A percentile compares a stretch with the other conserved stretches of the same genome.
Conservation (phyloP, 2,888 invertebrate species). For the Athalia circularis region DNA sequence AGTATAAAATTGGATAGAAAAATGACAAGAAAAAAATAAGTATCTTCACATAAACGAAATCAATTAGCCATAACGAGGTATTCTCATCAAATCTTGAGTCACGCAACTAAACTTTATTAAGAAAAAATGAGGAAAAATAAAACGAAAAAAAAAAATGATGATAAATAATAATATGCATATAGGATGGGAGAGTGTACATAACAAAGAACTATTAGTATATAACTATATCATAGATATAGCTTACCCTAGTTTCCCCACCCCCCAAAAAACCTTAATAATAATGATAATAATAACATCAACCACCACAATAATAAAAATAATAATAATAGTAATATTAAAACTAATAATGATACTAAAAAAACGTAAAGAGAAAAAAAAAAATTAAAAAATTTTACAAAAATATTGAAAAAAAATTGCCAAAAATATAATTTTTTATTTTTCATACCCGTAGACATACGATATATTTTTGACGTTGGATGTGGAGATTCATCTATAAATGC, state of each 20-base stretch:
- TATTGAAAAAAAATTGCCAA: conserved; percentile 53
- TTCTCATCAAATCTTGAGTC: conserved; percentile 12
- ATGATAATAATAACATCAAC: conserved; percentile 33
- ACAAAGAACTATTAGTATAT: conserved; percentile 48
- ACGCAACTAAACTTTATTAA: conserved; percentile 23
- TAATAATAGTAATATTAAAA: conserved; percentile 45
- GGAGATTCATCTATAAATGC: conserved; percentile 39
- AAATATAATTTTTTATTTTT: conserved; percentile 62
- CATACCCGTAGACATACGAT: conserved; percentile 57
- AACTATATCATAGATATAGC: conserved; percentile 41
- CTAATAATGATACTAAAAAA: conserved; percentile 52
- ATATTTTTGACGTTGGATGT: conserved; percentile 56
- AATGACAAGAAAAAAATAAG: too few relatives aligned
- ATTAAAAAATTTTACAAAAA: conserved; percentile 50
- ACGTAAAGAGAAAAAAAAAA: conserved; percentile 51
- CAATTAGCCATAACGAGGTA: background rate
- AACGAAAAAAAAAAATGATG: background rate
- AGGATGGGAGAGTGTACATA: conserved; percentile 50
- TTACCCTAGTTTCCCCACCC: conserved; percentile 37
- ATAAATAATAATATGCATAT: background rate
- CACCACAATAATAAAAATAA: conserved; percentile 48
- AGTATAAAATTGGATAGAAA: too few relatives aligned
- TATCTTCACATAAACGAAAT: too few relatives aligned
- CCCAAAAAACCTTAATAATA: conserved; percentile 28
- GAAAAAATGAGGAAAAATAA: background rate